Evolutionary conservation across 1,140 invertebrate species (phyloP).

Genomic region (Calycopis cecrops): DNA sequence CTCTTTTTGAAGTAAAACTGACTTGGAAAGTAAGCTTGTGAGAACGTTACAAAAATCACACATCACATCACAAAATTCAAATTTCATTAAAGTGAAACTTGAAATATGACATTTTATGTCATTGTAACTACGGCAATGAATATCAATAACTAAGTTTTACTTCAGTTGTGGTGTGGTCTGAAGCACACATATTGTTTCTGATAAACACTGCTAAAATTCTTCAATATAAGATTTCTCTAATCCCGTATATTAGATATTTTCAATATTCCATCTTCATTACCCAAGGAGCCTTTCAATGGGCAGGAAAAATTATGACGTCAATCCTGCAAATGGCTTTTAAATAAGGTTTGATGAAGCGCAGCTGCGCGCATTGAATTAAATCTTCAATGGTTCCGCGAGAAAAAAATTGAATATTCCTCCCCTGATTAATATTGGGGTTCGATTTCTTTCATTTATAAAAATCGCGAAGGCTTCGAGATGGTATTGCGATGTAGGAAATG

Average conservation of each 20-base stretch:
- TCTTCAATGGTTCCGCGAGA: slow-evolving; percentile 7
- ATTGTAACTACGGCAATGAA: too few relatives aligned
- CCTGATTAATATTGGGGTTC: slow-evolving; percentile 11
- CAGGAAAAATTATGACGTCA: slow-evolving; percentile 21
- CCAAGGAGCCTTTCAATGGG: neutral
- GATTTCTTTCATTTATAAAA: slow-evolving; percentile 2
- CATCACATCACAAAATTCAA: too few relatives aligned
- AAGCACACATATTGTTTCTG: too few relatives aligned
- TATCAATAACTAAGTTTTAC: too few relatives aligned
- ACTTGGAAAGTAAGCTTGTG: too few relatives aligned
- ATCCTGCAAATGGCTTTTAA: slow-evolving; percentile 25
- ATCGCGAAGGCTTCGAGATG: neutral
- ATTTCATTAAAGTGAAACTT: too few relatives aligned
- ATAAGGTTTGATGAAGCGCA: slow-evolving; percentile 25
- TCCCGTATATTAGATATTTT: neutral
- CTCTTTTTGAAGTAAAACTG: too few relatives aligned
- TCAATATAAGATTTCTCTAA: slow-evolving; percentile 4
- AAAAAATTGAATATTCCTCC: slow-evolving; percentile 14
- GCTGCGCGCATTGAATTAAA: slow-evolving; percentile 22
- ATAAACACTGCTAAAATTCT: neutral
- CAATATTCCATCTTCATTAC: too few relatives aligned
- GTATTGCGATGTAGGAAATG: too few relatives aligned
- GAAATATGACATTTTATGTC: too few relatives aligned
- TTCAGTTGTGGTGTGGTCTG: too few relatives aligned
- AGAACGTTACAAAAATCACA: too few relatives aligned